Base-by-base conservation (phyloP, 1,140 invertebrate species). In the Chrysopa pallens region DNA sequence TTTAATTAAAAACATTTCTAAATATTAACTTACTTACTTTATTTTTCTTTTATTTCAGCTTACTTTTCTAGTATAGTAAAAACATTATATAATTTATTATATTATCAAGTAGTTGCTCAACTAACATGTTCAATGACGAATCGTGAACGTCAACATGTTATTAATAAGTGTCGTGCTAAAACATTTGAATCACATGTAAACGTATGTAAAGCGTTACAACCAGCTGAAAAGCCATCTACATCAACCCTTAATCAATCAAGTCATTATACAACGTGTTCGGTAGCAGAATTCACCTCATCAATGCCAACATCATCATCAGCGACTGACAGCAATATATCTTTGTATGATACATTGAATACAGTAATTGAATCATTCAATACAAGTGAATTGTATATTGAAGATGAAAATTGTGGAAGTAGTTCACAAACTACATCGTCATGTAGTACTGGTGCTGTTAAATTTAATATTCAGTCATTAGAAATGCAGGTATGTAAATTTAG, bases 51-150 rank as follows among this genome's bases (percentile, higher is more conserved):
- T 2, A 4, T 67, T 69, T n/a, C 61, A 90, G 88, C 77, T 15
- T 89, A 91, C 59, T 92, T 86, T 58, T 80, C 78, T 7, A 79
- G 79, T 53, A 74, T 93, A 46, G 80, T 93, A 0, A 80, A 83
- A 56, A 74, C 81, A 48, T 63, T 93, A 29, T 94, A 89, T 65
- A 89, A 92, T 64, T 67, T 93, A 35, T 66, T 82, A 36, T 92
- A 87, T 61, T 80, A 92, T 58, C 88, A 94, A 73, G 78, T 87
- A 31, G 68, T 92, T 15, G 61, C 77, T 1, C 76, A 80, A 60
- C 52, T 87, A 6, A 79, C 70, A 29, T 78, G 71, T 58, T 72
- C 68, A 50, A 70, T 88, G 57, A 71, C 64, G 41, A 61, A 54
- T 28, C 46, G 64, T 6, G 65, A 72, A 53, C 58, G 68, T 33